These are phyloP conservation scores for Cynopterus sphinx DNA, from an alignment of 2,797 vertebrate genomes.

Conservation along the genomic window DNA sequence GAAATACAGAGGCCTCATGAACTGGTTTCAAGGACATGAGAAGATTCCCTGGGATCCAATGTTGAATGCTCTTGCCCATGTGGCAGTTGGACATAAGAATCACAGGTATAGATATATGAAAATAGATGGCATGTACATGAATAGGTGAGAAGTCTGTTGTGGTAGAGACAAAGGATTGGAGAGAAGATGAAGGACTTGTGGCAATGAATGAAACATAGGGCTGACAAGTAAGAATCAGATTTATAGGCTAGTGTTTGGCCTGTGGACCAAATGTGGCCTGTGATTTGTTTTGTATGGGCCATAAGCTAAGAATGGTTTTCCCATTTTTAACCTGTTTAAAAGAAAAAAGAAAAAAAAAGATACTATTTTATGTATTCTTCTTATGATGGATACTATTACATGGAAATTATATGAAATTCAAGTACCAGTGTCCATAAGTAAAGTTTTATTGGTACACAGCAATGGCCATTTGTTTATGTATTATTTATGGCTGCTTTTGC, in stretches of 20 bases:
- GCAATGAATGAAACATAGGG: background rate
- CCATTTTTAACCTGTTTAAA: background rate
- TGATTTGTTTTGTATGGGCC: background rate
- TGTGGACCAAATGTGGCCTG: background rate
- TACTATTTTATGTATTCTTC: background rate
- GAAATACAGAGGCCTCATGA: background rate
- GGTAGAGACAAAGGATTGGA: background rate
- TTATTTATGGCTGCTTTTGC: background rate
- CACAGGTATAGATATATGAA: background rate
- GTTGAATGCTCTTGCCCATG: background rate
- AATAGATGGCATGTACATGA: background rate
- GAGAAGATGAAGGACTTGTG: background rate
- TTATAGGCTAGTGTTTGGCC: background rate
- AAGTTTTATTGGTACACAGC: background rate
- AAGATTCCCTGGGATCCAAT: background rate
- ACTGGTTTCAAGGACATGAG: background rate
- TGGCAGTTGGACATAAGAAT: background rate
- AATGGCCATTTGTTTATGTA: background rate
- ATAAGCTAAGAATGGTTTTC: background rate
- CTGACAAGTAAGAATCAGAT: background rate
- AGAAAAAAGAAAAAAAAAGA: background rate
- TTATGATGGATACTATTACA: background rate
- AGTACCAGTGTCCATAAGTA: background rate
- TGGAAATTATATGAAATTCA: background rate
- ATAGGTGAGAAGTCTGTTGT: background rate